phyloP scores from a whole-genome alignment of 2,113 vertebrate genomes.

The Prochilodus magdalenae region DNA sequence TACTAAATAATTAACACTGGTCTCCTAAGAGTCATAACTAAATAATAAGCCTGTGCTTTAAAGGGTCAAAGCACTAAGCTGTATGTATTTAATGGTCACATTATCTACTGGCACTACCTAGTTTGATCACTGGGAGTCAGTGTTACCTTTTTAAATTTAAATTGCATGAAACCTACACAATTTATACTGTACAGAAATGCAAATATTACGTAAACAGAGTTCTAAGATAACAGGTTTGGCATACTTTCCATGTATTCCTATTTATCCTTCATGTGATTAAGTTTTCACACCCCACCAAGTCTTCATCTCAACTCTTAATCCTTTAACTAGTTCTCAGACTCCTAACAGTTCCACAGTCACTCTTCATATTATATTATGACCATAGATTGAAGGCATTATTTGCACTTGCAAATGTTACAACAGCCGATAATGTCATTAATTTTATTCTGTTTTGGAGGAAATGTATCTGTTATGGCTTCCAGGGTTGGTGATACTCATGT shows the following conservation, averaged over 20 bases:
- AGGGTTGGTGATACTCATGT: not conserved
- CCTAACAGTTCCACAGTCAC: not conserved
- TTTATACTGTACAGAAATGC: not conserved
- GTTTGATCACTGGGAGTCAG: conserved; percentile 6
- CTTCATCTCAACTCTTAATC: not conserved
- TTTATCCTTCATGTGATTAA: no score
- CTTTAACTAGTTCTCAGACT: no score
- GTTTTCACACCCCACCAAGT: not conserved
- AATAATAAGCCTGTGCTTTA: no score
- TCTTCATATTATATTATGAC: not conserved
- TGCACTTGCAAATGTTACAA: not conserved
- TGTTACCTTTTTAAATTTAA: not conserved
- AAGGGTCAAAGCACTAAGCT: no score
- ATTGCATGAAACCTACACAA: not conserved
- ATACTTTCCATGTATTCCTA: no score
- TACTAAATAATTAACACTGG: no score
- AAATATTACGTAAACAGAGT: not conserved
- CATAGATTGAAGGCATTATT: not conserved
- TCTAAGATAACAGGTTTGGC: no score
- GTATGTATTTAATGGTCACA: no score
- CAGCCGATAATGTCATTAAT: not conserved
- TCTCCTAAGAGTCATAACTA: no score
- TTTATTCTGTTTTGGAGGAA: not conserved
- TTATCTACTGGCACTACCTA: not conserved
- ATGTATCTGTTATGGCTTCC: not conserved